Evolutionary conservation across 2,888 invertebrate genomes (phyloP).

Genomic region (Quadroppia sp.): DNA sequence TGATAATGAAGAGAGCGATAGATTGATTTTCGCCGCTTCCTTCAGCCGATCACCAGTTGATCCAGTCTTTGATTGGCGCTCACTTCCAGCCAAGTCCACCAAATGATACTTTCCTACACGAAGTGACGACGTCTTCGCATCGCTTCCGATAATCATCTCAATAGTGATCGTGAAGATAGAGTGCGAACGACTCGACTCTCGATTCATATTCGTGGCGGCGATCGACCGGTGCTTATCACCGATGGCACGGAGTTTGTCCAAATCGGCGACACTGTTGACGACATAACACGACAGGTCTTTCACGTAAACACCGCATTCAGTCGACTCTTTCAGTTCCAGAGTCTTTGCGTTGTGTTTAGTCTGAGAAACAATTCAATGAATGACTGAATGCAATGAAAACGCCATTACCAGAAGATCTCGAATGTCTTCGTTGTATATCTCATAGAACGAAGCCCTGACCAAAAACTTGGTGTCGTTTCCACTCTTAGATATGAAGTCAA

Average conservation of each 20-base stretch:
- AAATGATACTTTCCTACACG: constrained; percentile 92
- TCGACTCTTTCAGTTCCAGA: constrained; percentile 88
- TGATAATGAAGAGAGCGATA: constrained; percentile 92
- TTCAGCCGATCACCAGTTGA: constrained; percentile 87
- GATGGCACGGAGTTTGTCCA: constrained; percentile 58
- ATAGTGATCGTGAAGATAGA: constrained; percentile 97
- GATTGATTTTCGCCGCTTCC: constrained; percentile 95
- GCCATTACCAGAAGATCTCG: constrained; percentile 74
- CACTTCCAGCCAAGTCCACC: constrained; percentile 96
- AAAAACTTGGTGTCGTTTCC: constrained; percentile 83
- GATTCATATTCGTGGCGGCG: constrained; percentile 96
- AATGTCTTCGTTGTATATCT: constrained; percentile 99
- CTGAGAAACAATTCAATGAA: neutral
- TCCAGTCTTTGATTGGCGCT: constrained; percentile 92
- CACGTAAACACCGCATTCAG: constrained; percentile 95
- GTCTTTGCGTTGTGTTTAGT: constrained; percentile 29
- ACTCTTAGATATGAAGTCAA: constrained; percentile 93
- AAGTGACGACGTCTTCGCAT: constrained; percentile 53
- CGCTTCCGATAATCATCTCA: constrained; percentile 64
- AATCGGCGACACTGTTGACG: constrained; percentile 93
- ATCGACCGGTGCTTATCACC: constrained; percentile 60
- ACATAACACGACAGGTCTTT: constrained; percentile 95
- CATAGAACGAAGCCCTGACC: constrained; percentile 94
- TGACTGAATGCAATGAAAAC: neutral
- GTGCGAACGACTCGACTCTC: constrained; percentile 94